Percentiles rank a stretch among this genome's conserved stretches.
These are phyloP conservation scores for Calidris pygmaea DNA, from an alignment of 2,113 vertebrate species.

Conservation along the genomic window DNA sequence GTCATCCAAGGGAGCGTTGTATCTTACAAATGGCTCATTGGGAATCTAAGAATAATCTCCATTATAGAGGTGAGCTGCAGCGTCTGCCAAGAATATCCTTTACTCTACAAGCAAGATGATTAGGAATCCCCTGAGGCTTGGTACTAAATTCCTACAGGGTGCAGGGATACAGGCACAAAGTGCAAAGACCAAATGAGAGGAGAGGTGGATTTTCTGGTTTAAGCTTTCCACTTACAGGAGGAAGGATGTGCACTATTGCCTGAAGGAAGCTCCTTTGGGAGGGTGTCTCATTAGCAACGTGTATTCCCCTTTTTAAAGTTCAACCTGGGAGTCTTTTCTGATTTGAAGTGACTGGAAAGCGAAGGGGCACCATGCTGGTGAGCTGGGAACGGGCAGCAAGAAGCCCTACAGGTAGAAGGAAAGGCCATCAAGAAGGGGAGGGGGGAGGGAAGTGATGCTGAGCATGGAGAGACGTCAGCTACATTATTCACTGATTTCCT, in stretches of 20 bases:
- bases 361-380: background rate
- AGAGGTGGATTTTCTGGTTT: background rate
- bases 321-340: background rate
- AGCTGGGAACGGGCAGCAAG: background rate
- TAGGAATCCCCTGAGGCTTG: background rate
- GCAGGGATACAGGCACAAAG: background rate
- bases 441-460: background rate
- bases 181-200: background rate
- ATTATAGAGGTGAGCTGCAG: background rate
- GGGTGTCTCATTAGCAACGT: background rate
- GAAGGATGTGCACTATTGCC: background rate
- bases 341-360: conserved; percentile 3
- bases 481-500: conserved; percentile 25
- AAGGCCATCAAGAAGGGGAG: background rate
- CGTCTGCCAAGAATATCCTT: background rate
- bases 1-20: background rate
- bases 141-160: background rate
- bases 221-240: background rate
- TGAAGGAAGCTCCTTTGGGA: background rate
- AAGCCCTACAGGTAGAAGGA: conserved; percentile 33
- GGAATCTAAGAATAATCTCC: background rate
- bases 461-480: background rate
- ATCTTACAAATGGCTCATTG: background rate
- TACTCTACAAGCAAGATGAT: background rate
- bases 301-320: background rate